phyloP scores from a whole-genome alignment of 2,113 vertebrate species.

The Thunnus thynnus region DNA sequence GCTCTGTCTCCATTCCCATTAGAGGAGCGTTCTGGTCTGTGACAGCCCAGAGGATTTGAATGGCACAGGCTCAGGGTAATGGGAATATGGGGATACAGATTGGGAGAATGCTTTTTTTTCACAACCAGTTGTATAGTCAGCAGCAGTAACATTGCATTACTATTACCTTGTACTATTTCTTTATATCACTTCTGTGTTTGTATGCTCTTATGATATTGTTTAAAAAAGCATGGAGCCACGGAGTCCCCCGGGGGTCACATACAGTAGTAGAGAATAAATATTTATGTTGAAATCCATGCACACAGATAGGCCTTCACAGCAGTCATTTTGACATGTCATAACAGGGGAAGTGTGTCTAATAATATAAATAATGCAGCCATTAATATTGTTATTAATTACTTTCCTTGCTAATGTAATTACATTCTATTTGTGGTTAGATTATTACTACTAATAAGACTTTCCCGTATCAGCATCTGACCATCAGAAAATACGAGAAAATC shows the following conservation, averaged over 20 bases:
- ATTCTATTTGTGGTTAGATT: neutral
- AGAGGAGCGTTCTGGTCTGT: slow-evolving; percentile 59
- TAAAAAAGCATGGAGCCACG: neutral
- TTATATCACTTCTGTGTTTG: slow-evolving; percentile 4
- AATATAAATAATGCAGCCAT: neutral
- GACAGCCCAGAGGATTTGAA: slow-evolving; percentile 68
- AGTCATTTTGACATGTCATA: neutral
- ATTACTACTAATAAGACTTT: neutral
- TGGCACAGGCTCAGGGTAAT: slow-evolving; percentile 68
- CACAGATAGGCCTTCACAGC: neutral
- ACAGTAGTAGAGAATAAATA: neutral
- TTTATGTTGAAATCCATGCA: slow-evolving; percentile 19
- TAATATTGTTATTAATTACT: neutral
- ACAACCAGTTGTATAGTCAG: slow-evolving; percentile 37
- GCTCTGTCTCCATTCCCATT: slow-evolving; percentile 69
- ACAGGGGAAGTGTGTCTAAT: too few species aligned
- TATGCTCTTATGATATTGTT: slow-evolving; percentile 17
- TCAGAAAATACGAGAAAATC: neutral
- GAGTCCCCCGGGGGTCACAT: neutral
- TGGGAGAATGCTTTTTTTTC: slow-evolving; percentile 44
- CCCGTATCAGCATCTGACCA: neutral
- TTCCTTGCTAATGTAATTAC: neutral
- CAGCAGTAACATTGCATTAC: slow-evolving; percentile 27
- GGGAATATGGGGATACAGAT: slow-evolving; percentile 59
- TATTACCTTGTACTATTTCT: slow-evolving; percentile 28